Percentiles rank a stretch among this genome's conserved stretches.
Evolutionary conservation across 2,113 vertebrate species (phyloP).

Genomic region (Melospiza georgiana): DNA sequence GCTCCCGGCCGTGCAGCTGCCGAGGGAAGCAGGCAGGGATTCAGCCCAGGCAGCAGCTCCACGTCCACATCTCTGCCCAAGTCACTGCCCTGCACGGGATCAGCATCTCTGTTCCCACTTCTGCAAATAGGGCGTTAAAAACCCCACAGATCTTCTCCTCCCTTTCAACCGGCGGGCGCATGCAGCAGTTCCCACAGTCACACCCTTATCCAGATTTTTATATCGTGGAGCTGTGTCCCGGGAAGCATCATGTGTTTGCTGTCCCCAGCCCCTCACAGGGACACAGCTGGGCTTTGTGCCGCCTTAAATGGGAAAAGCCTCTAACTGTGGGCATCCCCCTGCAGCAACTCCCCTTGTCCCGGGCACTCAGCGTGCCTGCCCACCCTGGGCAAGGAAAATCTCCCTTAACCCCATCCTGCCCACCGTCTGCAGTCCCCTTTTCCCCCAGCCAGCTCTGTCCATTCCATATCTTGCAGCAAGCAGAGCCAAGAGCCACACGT

Average conservation of each 20-base stretch:
- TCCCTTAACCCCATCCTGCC: background rate
- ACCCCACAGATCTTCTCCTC: background rate
- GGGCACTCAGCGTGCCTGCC: background rate
- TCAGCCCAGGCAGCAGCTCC: background rate
- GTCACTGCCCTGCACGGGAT: fast-evolving
- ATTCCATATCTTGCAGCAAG: background rate
- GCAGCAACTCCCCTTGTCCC: too few species aligned
- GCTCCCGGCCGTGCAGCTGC: background rate
- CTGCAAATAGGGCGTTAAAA: background rate
- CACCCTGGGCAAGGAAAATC: background rate
- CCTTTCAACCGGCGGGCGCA: background rate
- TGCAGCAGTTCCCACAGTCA: fast-evolving
- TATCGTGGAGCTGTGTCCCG: background rate
- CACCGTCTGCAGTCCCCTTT: fast-evolving
- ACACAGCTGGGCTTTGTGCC: background rate
- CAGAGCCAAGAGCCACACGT: background rate
- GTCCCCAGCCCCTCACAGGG: background rate
- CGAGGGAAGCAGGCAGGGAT: background rate
- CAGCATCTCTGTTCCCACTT: background rate
- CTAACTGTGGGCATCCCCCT: too few species aligned
- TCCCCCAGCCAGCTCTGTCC: background rate
- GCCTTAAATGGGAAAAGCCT: fast-evolving
- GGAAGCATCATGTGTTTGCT: background rate
- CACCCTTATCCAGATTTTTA: background rate
- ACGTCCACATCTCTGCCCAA: fast-evolving